A percentile compares a stretch with the other conserved stretches of the same genome.
Evolutionary conservation across 1,140 invertebrate species (phyloP).

Genomic region (Drosophila littoralis): DNA sequence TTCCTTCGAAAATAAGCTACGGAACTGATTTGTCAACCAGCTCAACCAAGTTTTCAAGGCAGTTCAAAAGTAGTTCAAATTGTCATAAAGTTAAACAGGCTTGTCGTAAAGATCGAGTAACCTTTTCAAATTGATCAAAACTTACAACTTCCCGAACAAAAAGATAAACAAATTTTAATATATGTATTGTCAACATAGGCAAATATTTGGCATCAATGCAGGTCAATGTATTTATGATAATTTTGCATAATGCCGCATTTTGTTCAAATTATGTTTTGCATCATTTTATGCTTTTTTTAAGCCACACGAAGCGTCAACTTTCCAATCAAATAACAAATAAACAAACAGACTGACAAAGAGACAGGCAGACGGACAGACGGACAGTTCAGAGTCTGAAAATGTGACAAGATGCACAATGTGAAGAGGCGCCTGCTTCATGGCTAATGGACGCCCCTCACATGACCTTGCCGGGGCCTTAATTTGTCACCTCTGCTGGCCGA

Average conservation of each 20-base stretch:
- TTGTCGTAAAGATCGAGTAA: too few species aligned
- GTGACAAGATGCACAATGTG: slow-evolving; percentile 45
- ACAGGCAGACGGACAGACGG: not conserved
- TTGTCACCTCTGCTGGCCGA: slow-evolving; percentile 73
- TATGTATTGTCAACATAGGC: not conserved
- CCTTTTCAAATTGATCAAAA: too few species aligned
- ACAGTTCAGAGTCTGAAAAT: slow-evolving; percentile 35
- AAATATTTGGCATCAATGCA: slow-evolving; percentile 32
- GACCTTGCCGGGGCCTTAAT: slow-evolving; percentile 74
- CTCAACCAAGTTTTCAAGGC: too few species aligned
- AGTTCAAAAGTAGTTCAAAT: too few species aligned
- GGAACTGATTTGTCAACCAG: too few species aligned
- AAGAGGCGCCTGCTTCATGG: slow-evolving; percentile 58
- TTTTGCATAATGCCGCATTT: slow-evolving; percentile 39
- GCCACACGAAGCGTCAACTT: slow-evolving; percentile 53
- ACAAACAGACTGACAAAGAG: slow-evolving; percentile 9
- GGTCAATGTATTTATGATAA: slow-evolving; percentile 39
- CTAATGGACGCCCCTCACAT: slow-evolving; percentile 79
- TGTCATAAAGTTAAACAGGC: too few species aligned
- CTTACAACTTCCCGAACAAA: too few species aligned
- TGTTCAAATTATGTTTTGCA: slow-evolving; percentile 41
- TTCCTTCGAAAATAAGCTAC: too few species aligned
- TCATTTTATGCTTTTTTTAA: slow-evolving; percentile 45
- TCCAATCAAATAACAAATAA: slow-evolving; percentile 64
- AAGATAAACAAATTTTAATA: too few species aligned